Evolutionary conservation across 2,113 vertebrate genomes (phyloP).

Genomic region (Mormyrus lacerda): DNA sequence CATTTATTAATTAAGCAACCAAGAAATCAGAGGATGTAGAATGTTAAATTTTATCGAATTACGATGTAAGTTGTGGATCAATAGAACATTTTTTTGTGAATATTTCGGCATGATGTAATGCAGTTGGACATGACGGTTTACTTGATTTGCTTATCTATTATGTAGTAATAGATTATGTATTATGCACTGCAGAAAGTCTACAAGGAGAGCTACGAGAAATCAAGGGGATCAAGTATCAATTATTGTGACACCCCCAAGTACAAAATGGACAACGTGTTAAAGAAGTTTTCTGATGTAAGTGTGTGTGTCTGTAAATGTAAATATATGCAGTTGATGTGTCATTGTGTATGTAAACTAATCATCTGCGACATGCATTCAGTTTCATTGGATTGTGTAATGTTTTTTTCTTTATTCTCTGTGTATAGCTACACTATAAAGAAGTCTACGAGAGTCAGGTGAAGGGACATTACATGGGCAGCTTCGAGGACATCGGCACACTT

Average conservation of each 20-base stretch:
- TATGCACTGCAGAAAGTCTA: constrained; percentile 79
- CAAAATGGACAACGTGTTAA: constrained; percentile 75
- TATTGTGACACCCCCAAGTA: constrained; percentile 97
- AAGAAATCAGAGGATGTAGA: neutral
- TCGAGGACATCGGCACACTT: constrained; percentile 74
- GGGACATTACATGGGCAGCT: constrained; percentile 89
- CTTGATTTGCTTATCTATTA: neutral
- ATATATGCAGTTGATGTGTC: neutral
- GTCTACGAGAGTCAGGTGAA: constrained; percentile 77
- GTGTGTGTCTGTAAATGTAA: neutral
- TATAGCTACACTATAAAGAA: constrained; percentile 76
- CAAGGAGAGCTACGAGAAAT: constrained; percentile 79
- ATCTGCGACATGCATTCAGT: neutral
- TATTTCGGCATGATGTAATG: neutral
- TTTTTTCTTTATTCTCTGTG: neutral
- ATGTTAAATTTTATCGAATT: neutral
- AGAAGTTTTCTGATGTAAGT: constrained; percentile 76
- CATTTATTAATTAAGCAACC: neutral
- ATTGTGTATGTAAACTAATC: neutral
- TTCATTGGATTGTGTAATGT: neutral
- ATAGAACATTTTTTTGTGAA: neutral
- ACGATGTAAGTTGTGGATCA: neutral
- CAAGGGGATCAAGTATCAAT: constrained; percentile 81
- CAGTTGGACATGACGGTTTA: neutral
- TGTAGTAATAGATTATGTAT: too few relatives aligned